Percentiles rank a stretch among this genome's conserved stretches.
Evolutionary conservation across 2,888 invertebrate genomes (phyloP).

Genomic region (Sicus ferrugineus): DNA sequence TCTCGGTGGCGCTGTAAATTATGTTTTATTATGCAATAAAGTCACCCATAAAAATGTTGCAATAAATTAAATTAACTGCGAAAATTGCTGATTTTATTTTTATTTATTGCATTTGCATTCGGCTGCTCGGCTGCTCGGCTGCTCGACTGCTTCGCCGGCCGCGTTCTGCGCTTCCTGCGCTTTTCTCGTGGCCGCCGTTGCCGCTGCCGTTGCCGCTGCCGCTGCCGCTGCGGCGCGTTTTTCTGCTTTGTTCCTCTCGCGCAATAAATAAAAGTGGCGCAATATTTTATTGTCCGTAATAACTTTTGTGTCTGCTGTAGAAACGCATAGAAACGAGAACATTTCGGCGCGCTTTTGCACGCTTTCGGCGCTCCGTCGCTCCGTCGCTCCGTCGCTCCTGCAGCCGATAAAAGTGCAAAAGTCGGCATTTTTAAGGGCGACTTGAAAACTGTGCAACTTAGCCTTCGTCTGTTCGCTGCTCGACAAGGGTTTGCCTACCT

Average conservation of each 20-base stretch:
- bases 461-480: neutral
- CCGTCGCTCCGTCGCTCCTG: neutral
- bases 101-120: constrained; percentile 39
- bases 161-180: constrained; percentile 19
- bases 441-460: neutral
- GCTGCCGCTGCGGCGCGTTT: neutral
- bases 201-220: neutral
- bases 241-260: constrained; percentile 6
- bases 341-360: too few species aligned
- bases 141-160: constrained; percentile 9
- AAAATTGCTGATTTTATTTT: constrained; percentile 61
- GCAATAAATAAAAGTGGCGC: constrained; percentile 33
- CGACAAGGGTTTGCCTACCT: neutral
- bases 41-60: constrained; percentile 66
- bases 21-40: constrained; percentile 66
- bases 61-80: constrained; percentile 66
- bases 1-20: constrained; percentile 65
- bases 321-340: constrained; percentile 19
- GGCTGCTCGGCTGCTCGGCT: too few species aligned
- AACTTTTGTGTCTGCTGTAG: constrained; percentile 28
- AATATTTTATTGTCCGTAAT: constrained; percentile 35
- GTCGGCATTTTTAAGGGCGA: constrained; percentile 5
- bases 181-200: constrained; percentile 24
- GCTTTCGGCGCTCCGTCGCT: neutral
- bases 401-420: constrained; percentile 19